A percentile compares a stretch with the other conserved stretches of the same genome.
These are phyloP conservation scores for Lithophane semibrunnea DNA, from an alignment of 2,888 invertebrate species.

Conservation along the genomic window DNA sequence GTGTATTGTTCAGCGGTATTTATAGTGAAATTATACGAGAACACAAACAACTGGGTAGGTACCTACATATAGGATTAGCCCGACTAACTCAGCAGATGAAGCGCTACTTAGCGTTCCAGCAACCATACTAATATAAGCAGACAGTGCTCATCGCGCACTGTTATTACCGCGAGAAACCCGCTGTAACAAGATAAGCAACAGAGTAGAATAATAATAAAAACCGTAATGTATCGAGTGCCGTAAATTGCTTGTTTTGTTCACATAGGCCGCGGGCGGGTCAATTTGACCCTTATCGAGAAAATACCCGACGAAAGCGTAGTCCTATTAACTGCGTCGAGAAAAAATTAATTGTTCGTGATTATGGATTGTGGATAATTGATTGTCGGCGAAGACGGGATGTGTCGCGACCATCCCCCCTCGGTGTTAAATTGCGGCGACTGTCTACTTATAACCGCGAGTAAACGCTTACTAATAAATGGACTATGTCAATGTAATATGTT, in stretches of 20 bases:
- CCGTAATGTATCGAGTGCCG: conserved; percentile 82
- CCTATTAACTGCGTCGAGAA: conserved; percentile 83
- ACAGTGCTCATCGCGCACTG: conserved; percentile 66
- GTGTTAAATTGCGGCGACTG: conserved; percentile 72
- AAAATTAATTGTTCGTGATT: conserved; percentile 88
- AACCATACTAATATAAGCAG: conserved; percentile 62
- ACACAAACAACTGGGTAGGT: conserved; percentile 8
- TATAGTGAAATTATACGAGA: conserved; percentile 45
- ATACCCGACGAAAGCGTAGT: conserved; percentile 85
- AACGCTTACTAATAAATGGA: conserved; percentile 69
- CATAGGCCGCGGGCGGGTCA: conserved; percentile 85
- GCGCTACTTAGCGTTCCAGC: conserved; percentile 56
- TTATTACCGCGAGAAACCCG: conserved; percentile 75
- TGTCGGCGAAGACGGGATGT: conserved; percentile 78
- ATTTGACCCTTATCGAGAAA: conserved; percentile 89
- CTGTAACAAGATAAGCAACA: conserved; percentile 80
- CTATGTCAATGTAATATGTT: conserved; percentile 71
- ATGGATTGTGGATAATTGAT: conserved; percentile 87
- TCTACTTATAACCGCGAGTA: conserved; percentile 48
- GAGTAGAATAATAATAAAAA: conserved; percentile 82
- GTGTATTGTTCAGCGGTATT: conserved; percentile 56
- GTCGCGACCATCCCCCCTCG: conserved; percentile 74
- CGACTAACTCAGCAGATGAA: conserved; percentile 46
- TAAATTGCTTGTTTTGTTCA: conserved; percentile 86
- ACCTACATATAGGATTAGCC: conserved; percentile 22